phyloP scores from a whole-genome alignment of 2,113 vertebrate species.

The Burhinus bistriatus region DNA sequence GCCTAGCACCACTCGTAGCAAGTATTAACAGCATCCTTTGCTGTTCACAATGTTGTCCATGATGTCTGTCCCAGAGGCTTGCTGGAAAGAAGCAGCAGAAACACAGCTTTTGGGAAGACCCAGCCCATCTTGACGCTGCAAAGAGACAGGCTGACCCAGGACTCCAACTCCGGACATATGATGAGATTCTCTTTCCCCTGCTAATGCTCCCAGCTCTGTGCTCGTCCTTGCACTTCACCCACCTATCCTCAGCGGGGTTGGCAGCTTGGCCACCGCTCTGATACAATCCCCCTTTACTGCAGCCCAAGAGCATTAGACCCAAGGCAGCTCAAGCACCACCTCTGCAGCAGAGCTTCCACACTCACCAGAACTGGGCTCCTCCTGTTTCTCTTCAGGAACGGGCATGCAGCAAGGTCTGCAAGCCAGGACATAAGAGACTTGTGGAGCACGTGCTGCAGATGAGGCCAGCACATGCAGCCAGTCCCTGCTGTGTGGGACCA shows the following conservation, averaged over 20 bases:
- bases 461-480: fast-evolving
- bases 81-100: neutral
- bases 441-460: neutral
- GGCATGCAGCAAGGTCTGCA: neutral
- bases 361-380: neutral
- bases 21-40: neutral
- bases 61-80: neutral
- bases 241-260: neutral
- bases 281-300: neutral
- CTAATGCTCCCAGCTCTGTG: neutral
- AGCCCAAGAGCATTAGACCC: neutral
- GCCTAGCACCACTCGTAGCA: neutral
- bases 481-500: neutral
- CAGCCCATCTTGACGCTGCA: neutral
- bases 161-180: neutral
- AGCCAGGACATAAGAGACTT: neutral
- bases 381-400: neutral
- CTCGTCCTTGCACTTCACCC: neutral
- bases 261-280: neutral
- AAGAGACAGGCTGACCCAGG: neutral
- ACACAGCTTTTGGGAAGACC: neutral
- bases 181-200: neutral
- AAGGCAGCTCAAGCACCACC: neutral
- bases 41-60: neutral
- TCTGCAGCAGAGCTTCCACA: fast-evolving